A percentile compares a stretch with the other conserved stretches of the same genome.
Conservation (phyloP, 2,888 invertebrate species). For the Trypoxylon attenuatum region DNA sequence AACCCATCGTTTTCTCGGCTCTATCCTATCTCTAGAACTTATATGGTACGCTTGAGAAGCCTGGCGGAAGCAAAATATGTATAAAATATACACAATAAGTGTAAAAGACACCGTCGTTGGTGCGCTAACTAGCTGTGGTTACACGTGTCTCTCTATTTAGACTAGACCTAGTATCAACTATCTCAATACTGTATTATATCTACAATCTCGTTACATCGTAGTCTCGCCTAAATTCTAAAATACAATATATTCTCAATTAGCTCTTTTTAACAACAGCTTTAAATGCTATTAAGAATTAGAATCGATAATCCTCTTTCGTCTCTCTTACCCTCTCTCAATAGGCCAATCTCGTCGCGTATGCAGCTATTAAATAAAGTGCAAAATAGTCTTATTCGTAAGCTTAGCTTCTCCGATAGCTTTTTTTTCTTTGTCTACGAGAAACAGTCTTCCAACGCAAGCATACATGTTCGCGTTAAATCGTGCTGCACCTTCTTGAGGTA, state of each 20-base stretch:
- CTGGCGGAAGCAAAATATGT: conserved; percentile 22
- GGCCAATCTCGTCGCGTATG: conserved; percentile 30
- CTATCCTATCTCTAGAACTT: background rate
- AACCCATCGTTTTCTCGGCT: too few species aligned
- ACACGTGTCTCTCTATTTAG: conserved; percentile 21
- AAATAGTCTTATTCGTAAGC: conserved; percentile 35
- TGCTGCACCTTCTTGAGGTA: background rate
- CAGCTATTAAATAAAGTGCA: conserved; percentile 41
- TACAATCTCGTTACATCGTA: conserved; percentile 27
- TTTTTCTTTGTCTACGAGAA: conserved; percentile 38
- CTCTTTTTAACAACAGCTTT: conserved; percentile 31
- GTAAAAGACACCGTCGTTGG: background rate
- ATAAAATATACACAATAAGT: conserved; percentile 14
- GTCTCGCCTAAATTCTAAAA: conserved; percentile 22
- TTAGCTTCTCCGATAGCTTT: conserved; percentile 21
- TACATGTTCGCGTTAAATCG: conserved; percentile 17
- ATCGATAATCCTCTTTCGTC: conserved; percentile 7
- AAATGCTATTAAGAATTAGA: conserved; percentile 34
- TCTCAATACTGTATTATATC: conserved; percentile 56
- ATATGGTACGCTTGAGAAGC: background rate
- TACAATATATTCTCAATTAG: conserved; percentile 36
- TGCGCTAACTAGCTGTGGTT: conserved; percentile 17
- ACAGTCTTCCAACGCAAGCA: conserved; percentile 48
- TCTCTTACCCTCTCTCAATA: conserved; percentile 16
- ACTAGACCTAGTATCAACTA: conserved; percentile 61